phyloP scores from a whole-genome alignment of 2,888 invertebrate genomes.

The Baccha elongata region DNA sequence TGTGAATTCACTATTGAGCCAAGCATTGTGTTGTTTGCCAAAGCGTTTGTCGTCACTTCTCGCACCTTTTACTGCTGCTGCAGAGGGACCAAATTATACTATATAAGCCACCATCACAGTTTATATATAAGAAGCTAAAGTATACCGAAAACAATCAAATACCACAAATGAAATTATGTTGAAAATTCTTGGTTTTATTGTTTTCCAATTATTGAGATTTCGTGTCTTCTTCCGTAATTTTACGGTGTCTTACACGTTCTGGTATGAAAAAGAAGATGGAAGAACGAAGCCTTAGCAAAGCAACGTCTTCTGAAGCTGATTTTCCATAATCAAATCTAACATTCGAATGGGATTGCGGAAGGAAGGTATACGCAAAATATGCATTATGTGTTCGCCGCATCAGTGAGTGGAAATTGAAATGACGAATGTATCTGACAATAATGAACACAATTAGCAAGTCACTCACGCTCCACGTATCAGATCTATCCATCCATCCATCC shows the following conservation, averaged over 20 bases:
- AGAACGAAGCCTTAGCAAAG: not conserved
- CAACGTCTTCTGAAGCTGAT: constrained; percentile 28
- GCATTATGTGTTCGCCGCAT: constrained; percentile 30
- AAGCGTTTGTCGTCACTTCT: not conserved
- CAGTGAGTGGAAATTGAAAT: constrained; percentile 63
- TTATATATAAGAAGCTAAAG: too few relatives aligned
- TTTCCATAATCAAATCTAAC: constrained; percentile 38
- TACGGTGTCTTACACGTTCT: constrained; percentile 4
- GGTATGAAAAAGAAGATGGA: not conserved
- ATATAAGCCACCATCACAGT: too few relatives aligned
- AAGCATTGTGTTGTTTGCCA: too few relatives aligned
- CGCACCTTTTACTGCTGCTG: too few relatives aligned
- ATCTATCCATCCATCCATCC: constrained; percentile 57
- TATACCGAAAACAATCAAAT: too few relatives aligned
- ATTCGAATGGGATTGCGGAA: constrained; percentile 30
- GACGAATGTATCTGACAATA: constrained; percentile 72
- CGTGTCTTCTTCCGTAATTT: constrained; percentile 40
- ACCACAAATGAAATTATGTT: too few relatives aligned
- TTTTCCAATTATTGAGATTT: too few relatives aligned
- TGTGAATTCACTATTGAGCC: too few relatives aligned
- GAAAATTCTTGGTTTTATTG: too few relatives aligned
- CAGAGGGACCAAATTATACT: too few relatives aligned
- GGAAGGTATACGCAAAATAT: too few relatives aligned
- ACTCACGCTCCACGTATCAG: constrained; percentile 71
- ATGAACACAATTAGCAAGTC: too few relatives aligned